phyloP scores from a whole-genome alignment of 2,113 vertebrate species.

The Cettia cetti region DNA sequence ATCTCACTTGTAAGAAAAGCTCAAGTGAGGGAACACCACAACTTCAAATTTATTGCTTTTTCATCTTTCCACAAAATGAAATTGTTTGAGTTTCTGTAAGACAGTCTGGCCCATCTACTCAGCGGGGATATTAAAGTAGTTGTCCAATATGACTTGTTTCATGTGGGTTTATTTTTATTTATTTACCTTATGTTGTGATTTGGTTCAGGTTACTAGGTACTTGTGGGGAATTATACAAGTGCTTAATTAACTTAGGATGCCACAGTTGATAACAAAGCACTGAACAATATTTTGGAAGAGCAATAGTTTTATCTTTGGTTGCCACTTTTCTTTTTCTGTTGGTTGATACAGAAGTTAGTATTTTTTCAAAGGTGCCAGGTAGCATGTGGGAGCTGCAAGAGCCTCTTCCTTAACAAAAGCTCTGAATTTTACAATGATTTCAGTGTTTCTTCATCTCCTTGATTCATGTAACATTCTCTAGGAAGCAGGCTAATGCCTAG shows the following conservation, averaged over 20 bases:
- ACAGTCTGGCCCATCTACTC: neutral
- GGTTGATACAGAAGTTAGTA: neutral
- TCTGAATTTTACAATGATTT: neutral
- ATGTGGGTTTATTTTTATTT: neutral
- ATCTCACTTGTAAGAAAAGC: neutral
- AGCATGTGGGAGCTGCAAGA: neutral
- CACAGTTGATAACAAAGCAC: neutral
- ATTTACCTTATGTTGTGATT: neutral
- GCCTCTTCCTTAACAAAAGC: neutral
- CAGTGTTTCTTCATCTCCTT: neutral
- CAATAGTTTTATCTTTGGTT: neutral
- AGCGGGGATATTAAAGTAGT: neutral
- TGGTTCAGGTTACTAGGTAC: neutral
- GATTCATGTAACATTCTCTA: neutral
- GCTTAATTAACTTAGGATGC: neutral
- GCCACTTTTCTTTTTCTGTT: neutral
- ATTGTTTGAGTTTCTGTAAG: neutral
- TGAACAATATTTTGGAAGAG: neutral
- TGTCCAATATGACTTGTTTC: neutral
- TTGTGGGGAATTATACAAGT: neutral
- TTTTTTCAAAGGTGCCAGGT: neutral
- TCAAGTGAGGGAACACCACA: neutral
- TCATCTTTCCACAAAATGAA: neutral
- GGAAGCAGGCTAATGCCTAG: neutral
- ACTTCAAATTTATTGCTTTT: neutral